These are phyloP conservation scores for Diarsia brunnea DNA, from an alignment of 2,888 invertebrate species.

Conservation along the genomic window DNA sequence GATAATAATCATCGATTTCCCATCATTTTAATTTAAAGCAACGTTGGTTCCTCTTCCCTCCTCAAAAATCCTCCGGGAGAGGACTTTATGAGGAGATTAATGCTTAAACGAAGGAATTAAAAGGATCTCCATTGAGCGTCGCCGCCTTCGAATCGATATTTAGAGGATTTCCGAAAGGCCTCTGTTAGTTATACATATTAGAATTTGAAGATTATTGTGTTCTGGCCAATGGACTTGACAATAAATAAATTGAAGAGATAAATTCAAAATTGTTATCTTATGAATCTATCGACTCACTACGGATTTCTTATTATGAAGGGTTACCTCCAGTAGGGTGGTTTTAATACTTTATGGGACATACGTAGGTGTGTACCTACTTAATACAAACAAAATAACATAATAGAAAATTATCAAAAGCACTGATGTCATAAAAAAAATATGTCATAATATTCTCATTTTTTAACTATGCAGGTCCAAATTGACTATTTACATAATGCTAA, in stretches of 20 bases:
- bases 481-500: not conserved
- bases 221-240: conserved; percentile 17
- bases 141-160: conserved; percentile 62
- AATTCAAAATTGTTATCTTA: not conserved
- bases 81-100: conserved; percentile 79
- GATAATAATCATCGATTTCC: conserved; percentile 77
- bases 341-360: not conserved
- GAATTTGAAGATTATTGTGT: conserved; percentile 48
- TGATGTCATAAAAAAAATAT: not conserved
- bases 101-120: conserved; percentile 79
- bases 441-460: not conserved
- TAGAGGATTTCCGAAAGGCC: conserved; percentile 58
- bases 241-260: conserved; percentile 8
- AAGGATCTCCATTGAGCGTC: conserved; percentile 69
- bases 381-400: not conserved
- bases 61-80: conserved; percentile 71
- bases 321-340: not conserved
- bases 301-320: not conserved
- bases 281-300: not conserved
- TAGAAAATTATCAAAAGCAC: not conserved
- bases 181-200: conserved; percentile 52
- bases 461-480: not conserved
- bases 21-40: conserved; percentile 75
- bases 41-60: conserved; percentile 64
- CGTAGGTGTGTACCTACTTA: too few species aligned